Evolutionary conservation across 2,888 invertebrate species (phyloP), one percentile per base, ranked within the genome.

Genomic region (Callyntrura sp.): DNA sequence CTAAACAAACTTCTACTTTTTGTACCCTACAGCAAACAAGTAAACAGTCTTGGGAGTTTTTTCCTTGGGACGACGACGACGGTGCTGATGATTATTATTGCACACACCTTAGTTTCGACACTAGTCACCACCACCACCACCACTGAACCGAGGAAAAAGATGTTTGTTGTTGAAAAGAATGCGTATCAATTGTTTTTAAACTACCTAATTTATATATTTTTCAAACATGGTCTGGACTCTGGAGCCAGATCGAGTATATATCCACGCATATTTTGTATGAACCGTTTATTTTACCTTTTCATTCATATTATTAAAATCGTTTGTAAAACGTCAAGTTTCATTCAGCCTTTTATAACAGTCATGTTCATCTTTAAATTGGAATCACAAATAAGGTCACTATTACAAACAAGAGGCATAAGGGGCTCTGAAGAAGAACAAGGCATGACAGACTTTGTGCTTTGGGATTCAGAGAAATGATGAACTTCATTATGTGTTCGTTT

Each of bases 401-500:
- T 28, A 76, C 85, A 62, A 35, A 35, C 35, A 35, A 35, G 3
- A 35, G 35, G 35, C 35, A 35, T 35, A 35, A 25, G 23, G 28
- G 55, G 14, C 20, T 79, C 28, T 62, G 6, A 57, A 35, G 23
- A 62, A 20, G 4, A n/a, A 48, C 12, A 48, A 23, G 60, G 48
- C 55, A 55, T 78, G 28, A 12, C 35, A 55, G 28, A 12, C 35
- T 0, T 73, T 45, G 12, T 12, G 2, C 4, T 12, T 8, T 35
- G 28, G 28, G 73, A 23, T 76, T 51, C 51, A 51, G 57, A 57
- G 14, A 57, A 35, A 51, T 65, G 84, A 76, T 62, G 51, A 55
- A 28, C 81, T 57, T 90, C 81, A 82, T 90, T 86, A 86, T 82
- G 86, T 73, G 79, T 85, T 90, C 83, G 76, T 85, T 60, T 78